These are phyloP conservation scores for Morbakka virulenta DNA, from an alignment of 30 jellyfish, hydroid and myxozoan genomes.

Conservation along the genomic window DNA sequence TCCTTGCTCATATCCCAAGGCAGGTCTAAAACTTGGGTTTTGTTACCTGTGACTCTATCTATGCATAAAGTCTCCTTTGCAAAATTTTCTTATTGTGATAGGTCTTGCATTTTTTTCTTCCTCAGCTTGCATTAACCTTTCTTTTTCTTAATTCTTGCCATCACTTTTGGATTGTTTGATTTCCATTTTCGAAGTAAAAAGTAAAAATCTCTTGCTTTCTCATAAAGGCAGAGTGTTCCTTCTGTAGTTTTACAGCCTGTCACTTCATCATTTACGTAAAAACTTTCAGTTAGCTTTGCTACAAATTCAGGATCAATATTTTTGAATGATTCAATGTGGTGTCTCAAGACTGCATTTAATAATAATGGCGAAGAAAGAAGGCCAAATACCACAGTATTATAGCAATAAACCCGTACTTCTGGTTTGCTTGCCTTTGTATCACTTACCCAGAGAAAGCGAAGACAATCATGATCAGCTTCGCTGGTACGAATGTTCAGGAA, in stretches of 20 bases:
- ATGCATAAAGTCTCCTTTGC: too few relatives aligned
- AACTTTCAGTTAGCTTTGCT: background rate
- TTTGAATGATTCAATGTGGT: background rate
- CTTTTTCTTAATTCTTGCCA: background rate
- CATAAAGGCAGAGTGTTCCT: background rate
- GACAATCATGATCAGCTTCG: background rate
- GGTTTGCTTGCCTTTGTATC: background rate
- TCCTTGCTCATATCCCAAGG: conserved; percentile 6
- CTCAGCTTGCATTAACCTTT: background rate
- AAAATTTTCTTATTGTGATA: too few relatives aligned
- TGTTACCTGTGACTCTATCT: background rate
- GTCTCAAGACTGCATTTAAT: background rate
- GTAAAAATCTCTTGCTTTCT: background rate
- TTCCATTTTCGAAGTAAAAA: background rate
- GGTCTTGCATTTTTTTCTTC: background rate
- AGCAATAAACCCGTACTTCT: background rate
- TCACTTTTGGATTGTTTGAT: background rate
- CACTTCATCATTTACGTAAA: background rate
- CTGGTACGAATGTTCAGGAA: background rate
- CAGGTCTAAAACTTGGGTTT: conserved; percentile 33
- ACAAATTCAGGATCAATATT: background rate
- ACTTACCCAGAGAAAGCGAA: background rate
- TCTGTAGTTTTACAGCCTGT: background rate
- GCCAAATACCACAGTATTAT: background rate
- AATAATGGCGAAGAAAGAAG: background rate